Evolutionary conservation across 2,888 invertebrate species (phyloP).

Genomic region (Euzetes globulus): DNA sequence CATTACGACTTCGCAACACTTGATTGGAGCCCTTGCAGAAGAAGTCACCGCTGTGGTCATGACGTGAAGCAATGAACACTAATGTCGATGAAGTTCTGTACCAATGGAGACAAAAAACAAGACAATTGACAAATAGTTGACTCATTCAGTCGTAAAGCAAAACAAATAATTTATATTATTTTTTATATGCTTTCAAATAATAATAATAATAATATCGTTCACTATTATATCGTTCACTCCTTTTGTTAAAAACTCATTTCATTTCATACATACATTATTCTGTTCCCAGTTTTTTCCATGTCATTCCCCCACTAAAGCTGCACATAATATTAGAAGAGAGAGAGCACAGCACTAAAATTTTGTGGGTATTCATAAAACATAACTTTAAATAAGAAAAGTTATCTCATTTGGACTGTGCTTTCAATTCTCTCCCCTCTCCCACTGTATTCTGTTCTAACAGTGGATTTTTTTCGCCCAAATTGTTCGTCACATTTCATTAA

Average conservation of each 20-base stretch:
- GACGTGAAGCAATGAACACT: constrained; percentile 41
- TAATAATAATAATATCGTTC: too few relatives aligned
- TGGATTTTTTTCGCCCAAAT: background rate
- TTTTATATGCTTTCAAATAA: background rate
- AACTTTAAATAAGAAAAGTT: background rate
- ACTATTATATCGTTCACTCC: too few relatives aligned
- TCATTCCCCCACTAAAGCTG: too few relatives aligned
- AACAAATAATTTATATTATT: background rate
- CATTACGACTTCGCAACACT: constrained; percentile 63
- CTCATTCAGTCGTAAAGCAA: background rate
- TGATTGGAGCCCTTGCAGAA: constrained; percentile 57
- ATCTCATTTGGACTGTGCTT: background rate
- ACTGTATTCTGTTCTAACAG: background rate
- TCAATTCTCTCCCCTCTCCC: constrained; percentile 10
- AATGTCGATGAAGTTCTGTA: constrained; percentile 40
- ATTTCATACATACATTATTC: too few relatives aligned
- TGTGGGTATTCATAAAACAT: background rate
- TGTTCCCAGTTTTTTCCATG: too few relatives aligned
- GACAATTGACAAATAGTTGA: background rate
- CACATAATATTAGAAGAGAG: too few relatives aligned
- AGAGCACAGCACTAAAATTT: background rate
- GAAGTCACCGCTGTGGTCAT: constrained; percentile 43
- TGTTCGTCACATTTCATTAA: constrained; percentile 18
- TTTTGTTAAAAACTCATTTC: too few relatives aligned
- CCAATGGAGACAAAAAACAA: background rate